Evolutionary conservation across 2,888 invertebrate genomes (phyloP), one percentile per base, ranked within the genome.

Genomic region (Dromius quadrimaculatus): DNA sequence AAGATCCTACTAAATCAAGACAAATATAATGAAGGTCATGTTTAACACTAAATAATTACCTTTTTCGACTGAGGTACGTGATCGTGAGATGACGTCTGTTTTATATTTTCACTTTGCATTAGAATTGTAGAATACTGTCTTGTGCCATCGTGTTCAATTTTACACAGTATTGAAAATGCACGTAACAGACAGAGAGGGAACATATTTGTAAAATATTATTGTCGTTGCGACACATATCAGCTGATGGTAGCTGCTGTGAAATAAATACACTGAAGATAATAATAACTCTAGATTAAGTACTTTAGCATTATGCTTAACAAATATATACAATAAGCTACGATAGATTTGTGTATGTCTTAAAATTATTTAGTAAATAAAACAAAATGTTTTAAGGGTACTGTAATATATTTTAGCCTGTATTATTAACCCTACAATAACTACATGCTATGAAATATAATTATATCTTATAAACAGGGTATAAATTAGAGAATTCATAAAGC

Each of bases 291-390:
- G 64, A 34, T 47, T 64, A 64, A 64, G 64, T 47, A 36, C 32
- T 17, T 62, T 70, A 70, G 70, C 28, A 36, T 70, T 64, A 68
- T 62, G 70, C 70, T 62, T 70, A 61, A 65, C 19, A 66, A 62
- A 47, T 70, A 70, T 68, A 59, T 47, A 66, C 20, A 68, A 50
- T 70, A 62, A 70, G 34, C 34, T 47, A 70, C 61, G 38, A 68
- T 70, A 62, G 70, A 70, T 70, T 70, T 70, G 70, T 70, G 70
- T 70, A 70, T 69, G 69, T 69, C 69, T 69, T 59, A 43, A 69
- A 69, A 57, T 61, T 70, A 70, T 47, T 68, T 62, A 70, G 50
- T 62, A 70, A 70, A 70, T 70, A 69, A 66, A 69, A 45, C 22
- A 8, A 45, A 57, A 61, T 70, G 70, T 70, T 70, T 61, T 70